These are phyloP conservation scores for Portunus trituberculatus DNA, from an alignment of 1,140 invertebrate genomes.

Conservation along the genomic window DNA sequence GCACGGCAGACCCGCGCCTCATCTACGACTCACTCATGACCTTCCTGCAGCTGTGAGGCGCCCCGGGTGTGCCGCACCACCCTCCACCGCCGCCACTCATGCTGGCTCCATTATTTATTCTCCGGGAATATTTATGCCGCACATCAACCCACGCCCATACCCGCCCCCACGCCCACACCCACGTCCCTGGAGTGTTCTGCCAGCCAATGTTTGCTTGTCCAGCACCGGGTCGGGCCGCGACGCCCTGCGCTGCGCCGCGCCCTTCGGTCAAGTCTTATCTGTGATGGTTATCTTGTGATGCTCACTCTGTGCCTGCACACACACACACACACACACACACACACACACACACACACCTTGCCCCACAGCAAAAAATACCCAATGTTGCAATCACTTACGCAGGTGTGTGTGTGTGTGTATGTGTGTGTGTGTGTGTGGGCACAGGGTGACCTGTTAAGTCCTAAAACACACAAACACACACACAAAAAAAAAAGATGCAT, in stretches of 20 bases:
- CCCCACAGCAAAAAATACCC: background rate
- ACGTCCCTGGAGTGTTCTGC: no score
- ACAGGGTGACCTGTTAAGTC: background rate
- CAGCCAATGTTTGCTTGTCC: no score
- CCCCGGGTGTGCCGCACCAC: background rate
- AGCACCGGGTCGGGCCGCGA: background rate
- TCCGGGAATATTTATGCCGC: background rate
- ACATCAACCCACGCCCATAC: background rate
- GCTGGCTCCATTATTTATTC: background rate
- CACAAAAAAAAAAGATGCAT: background rate
- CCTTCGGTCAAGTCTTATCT: constrained; percentile 42
- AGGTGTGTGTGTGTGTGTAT: background rate
- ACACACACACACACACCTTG: background rate
- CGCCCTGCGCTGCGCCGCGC: background rate
- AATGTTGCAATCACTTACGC: background rate
- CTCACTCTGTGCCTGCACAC: constrained; percentile 1
- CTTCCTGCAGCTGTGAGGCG: constrained; percentile 59
- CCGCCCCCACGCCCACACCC: background rate
- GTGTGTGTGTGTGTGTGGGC: background rate
- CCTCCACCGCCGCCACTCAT: background rate
- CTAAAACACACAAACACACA: background rate
- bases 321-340: background rate
- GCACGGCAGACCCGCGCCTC: constrained; percentile 62
- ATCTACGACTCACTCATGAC: constrained; percentile 69
- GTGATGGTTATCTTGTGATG: constrained; percentile 67